phyloP scores from a whole-genome alignment of 2,888 invertebrate genomes.

The Fragum fragum region DNA sequence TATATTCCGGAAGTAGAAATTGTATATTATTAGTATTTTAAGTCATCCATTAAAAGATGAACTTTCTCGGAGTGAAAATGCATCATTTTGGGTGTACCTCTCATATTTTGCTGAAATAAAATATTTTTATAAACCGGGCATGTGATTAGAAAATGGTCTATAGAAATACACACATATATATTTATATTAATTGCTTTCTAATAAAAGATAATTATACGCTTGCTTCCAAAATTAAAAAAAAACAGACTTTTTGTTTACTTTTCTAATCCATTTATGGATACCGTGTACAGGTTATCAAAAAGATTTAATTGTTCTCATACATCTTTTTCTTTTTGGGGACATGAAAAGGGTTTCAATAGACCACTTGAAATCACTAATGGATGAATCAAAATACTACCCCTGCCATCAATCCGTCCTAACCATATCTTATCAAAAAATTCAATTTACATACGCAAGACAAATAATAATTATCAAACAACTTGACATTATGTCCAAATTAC shows the following conservation, averaged over 20 bases:
- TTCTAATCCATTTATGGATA: too few species aligned
- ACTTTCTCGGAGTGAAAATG: slow-evolving; percentile 1
- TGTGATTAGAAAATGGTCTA: neutral
- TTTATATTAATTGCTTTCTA: too few species aligned
- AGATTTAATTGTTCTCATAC: too few species aligned
- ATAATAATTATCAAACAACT: too few species aligned
- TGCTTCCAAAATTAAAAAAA: too few species aligned
- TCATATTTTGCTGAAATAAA: neutral
- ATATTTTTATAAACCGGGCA: neutral
- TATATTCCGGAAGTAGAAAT: neutral
- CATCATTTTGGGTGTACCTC: slow-evolving; percentile 9
- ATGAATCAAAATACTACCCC: slow-evolving; percentile 22
- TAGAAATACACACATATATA: too few species aligned
- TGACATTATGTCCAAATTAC: too few species aligned
- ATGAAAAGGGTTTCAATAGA: neutral
- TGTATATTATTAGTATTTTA: slow-evolving; percentile 1
- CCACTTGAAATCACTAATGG: slow-evolving; percentile 11
- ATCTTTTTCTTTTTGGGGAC: too few species aligned
- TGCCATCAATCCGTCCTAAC: neutral
- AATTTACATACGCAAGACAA: too few species aligned
- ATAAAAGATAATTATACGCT: too few species aligned
- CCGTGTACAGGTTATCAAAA: too few species aligned
- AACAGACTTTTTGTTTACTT: too few species aligned
- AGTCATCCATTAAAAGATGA: slow-evolving; percentile 24
- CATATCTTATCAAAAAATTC: neutral